Evolutionary conservation across 2,888 invertebrate species (phyloP), one percentile per base, ranked within the genome.

Genomic region (Diarsia dahlii): DNA sequence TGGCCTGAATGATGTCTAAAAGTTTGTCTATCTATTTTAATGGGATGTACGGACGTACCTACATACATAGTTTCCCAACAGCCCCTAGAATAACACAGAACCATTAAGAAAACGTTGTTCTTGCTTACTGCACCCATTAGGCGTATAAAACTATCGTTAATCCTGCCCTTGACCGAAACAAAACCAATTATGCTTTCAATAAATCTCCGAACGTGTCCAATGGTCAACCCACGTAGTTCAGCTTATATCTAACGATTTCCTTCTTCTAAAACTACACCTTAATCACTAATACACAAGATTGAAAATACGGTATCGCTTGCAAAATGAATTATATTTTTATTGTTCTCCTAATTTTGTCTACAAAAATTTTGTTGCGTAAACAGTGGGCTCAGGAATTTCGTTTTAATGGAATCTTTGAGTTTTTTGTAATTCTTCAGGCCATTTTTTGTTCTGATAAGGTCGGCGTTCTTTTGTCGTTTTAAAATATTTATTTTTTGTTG

Each of bases 131-230:
- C 89, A 89, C 86, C 92, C 92, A 94, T 94, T 94, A 94, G 90
- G 86, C 89, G 92, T 89, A 93, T 93, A 92, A 93, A 94, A 94
- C 91, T 92, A 91, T 91, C 92, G 91, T 94, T 94, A 94, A 93
- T 93, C 84, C 91, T 85, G 91, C 89, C 94, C 94, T 94, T 93
- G 93, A 92, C 93, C 92, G 88, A 93, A 94, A 94, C 94, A 94
- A 94, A 95, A 93, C 93, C 94, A 94, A 94, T 94, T 95, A 94
- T 92, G 91, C 91, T 91, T 90, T 90, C 90, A 89, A 94, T 95
- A 95, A 95, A 94, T 95, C 95, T 94, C 91, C 82, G 86, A 87
- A 89, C 89, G 89, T 89, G 90, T 89, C 90, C 90, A 84, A 71
- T 87, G 91, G 90, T 87, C 89, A 90, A 82, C 88, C 89, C 85